A percentile compares a stretch with the other conserved stretches of the same genome.
These are phyloP conservation scores for Hexactinellida sp. DNA, from an alignment of 37 sponge, comb jelly and placozoan genomes.

Conservation along the genomic window DNA sequence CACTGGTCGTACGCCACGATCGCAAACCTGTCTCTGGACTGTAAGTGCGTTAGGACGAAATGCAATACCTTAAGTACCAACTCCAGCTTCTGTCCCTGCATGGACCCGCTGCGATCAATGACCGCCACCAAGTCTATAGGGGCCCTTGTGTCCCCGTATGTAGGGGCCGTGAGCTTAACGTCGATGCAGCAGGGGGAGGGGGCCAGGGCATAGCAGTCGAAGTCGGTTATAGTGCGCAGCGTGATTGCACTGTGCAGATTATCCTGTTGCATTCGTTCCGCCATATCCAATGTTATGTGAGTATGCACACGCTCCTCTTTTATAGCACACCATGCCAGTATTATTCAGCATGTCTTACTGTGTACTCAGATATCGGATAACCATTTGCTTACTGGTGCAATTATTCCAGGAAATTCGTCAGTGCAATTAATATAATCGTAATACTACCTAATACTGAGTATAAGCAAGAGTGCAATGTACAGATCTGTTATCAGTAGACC, in stretches of 20 bases:
- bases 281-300: too few relatives aligned
- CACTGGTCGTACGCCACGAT: constrained; percentile 63
- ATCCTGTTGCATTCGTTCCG: not conserved
- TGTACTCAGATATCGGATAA: too few relatives aligned
- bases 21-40: constrained; percentile 37
- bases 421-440: too few relatives aligned
- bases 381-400: too few relatives aligned
- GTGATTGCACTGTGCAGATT: not conserved
- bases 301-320: too few relatives aligned
- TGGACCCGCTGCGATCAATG: constrained; percentile 80
- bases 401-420: too few relatives aligned
- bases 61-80: constrained; percentile 66
- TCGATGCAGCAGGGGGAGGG: not conserved
- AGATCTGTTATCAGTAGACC: too few relatives aligned
- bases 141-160: constrained; percentile 23
- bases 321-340: too few relatives aligned
- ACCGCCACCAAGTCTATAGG: constrained; percentile 79
- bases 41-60: constrained; percentile 64
- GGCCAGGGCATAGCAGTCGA: not conserved
- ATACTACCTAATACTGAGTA: too few relatives aligned
- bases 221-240: not conserved
- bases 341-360: too few relatives aligned
- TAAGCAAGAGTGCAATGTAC: too few relatives aligned
- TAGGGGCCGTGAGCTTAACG: not conserved
- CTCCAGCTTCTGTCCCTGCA: constrained; percentile 55